A percentile compares a stretch with the other conserved stretches of the same genome.
Evolutionary conservation across 2,797 vertebrate species (phyloP).

Genomic region (Denticeps clupeoides): DNA sequence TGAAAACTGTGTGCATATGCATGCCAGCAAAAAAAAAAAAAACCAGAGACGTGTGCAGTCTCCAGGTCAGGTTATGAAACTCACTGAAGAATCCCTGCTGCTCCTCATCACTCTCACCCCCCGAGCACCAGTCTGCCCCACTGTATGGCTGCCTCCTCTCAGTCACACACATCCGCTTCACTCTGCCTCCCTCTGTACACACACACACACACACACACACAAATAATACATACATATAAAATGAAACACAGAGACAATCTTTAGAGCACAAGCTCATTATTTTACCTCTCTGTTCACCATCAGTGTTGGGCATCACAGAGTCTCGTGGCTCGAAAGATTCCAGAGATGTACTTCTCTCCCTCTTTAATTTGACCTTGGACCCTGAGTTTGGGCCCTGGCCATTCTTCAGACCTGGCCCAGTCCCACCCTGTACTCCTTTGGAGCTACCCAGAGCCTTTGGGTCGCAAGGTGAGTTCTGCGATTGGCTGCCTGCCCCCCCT

Average conservation of each 20-base stretch:
- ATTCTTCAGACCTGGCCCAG: constrained; percentile 76
- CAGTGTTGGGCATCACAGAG: constrained; percentile 82
- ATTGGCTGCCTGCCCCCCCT: constrained; percentile 89
- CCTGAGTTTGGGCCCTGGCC: constrained; percentile 78
- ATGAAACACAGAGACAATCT: too few species aligned
- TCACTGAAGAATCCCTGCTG: constrained; percentile 72
- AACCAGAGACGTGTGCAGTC: too few species aligned
- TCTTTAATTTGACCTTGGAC: constrained; percentile 95
- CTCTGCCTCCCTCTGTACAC: constrained; percentile 47
- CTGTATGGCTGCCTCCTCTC: constrained; percentile 43
- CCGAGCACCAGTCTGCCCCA: constrained; percentile 72
- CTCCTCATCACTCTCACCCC: constrained; percentile 71
- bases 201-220: background rate
- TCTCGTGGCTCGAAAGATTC: constrained; percentile 96
- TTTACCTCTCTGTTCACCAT: constrained; percentile 84
- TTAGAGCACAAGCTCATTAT: too few species aligned
- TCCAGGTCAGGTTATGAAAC: constrained; percentile 18
- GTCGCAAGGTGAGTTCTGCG: constrained; percentile 93
- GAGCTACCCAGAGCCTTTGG: constrained; percentile 77
- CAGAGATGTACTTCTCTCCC: constrained; percentile 91
- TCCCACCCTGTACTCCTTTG: constrained; percentile 75
- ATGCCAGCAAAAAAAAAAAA: too few species aligned
- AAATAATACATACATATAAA: too few species aligned
- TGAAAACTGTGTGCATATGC: too few species aligned
- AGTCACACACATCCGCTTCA: constrained; percentile 57